Conservation (phyloP, 2,888 invertebrate species). For the Oxystoma pomonae region DNA sequence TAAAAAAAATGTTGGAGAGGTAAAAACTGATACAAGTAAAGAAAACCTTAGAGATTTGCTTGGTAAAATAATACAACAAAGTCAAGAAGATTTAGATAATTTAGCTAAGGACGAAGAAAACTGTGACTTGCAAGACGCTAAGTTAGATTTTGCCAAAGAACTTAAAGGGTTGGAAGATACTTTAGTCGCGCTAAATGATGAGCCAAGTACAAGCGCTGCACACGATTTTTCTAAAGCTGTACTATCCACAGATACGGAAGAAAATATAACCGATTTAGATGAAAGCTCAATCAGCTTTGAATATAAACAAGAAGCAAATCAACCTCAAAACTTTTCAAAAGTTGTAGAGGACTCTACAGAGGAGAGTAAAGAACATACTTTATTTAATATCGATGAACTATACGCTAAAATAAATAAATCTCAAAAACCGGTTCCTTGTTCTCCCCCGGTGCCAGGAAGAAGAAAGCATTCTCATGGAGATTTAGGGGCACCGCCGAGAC, state of each 20-base stretch:
- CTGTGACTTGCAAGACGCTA: background rate
- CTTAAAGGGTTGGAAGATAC: slow-evolving; percentile 20
- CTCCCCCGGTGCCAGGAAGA: slow-evolving; percentile 35
- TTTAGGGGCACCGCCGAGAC: slow-evolving; percentile 29
- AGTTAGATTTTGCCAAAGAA: slow-evolving; percentile 20
- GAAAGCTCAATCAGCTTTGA: slow-evolving; percentile 16
- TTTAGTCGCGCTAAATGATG: slow-evolving; percentile 15
- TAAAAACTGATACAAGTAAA: background rate
- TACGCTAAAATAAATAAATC: slow-evolving; percentile 35
- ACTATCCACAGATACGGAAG: slow-evolving; percentile 21
- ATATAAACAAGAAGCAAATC: slow-evolving; percentile 8
- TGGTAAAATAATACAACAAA: background rate
- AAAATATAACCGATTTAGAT: slow-evolving; percentile 8
- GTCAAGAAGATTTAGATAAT: background rate
- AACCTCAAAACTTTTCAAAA: slow-evolving; percentile 8
- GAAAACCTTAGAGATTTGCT: background rate
- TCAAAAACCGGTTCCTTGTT: slow-evolving; percentile 12
- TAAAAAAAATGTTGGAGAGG: slow-evolving; percentile 1
- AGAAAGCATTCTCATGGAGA: slow-evolving; percentile 18
- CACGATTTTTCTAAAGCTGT: slow-evolving; percentile 29
- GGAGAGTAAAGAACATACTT: slow-evolving; percentile 1
- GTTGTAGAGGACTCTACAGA: background rate
- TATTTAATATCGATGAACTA: slow-evolving; percentile 27
- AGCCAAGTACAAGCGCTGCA: slow-evolving; percentile 11
- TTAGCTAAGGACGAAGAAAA: background rate